These are phyloP conservation scores for Corbicula japonica DNA, from an alignment of 2,888 invertebrate genomes.

Conservation along the genomic window DNA sequence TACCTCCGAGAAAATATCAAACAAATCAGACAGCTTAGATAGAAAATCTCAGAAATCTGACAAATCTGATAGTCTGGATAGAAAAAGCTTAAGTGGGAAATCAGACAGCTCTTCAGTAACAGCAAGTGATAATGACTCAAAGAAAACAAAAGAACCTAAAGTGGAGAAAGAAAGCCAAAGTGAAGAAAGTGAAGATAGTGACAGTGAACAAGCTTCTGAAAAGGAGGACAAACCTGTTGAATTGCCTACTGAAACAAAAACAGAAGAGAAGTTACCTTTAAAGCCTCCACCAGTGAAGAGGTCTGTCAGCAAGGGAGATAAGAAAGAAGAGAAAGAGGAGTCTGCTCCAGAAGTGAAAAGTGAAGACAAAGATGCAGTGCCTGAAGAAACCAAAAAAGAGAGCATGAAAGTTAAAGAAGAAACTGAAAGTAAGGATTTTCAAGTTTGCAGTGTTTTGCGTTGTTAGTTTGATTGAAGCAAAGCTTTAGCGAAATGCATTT, in stretches of 20 bases:
- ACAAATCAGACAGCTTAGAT: slow-evolving; percentile 14
- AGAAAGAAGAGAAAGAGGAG: slow-evolving; percentile 41
- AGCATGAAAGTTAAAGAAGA: slow-evolving; percentile 19
- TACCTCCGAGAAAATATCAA: slow-evolving; percentile 16
- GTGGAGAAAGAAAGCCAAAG: slow-evolving; percentile 1
- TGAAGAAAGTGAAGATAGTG: neutral
- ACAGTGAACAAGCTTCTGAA: slow-evolving; percentile 5
- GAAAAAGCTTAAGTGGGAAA: slow-evolving; percentile 7
- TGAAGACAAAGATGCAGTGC: slow-evolving; percentile 26
- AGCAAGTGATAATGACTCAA: too few species aligned
- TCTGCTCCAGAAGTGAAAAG: slow-evolving; percentile 25
- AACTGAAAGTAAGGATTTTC: neutral
- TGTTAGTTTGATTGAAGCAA: too few species aligned
- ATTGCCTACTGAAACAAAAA: slow-evolving; percentile 23
- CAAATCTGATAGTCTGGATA: neutral
- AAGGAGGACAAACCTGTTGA: slow-evolving; percentile 23
- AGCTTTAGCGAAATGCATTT: too few species aligned
- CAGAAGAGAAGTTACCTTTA: too few species aligned
- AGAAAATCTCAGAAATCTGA: slow-evolving; percentile 4
- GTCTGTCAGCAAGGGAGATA: too few species aligned
- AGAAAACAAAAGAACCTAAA: too few species aligned
- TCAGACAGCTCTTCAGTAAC: slow-evolving; percentile 3
- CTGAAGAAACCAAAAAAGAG: slow-evolving; percentile 8
- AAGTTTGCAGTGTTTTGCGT: too few species aligned
- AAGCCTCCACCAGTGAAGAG: too few species aligned